Conservation (phyloP, 2,113 vertebrate genomes). For the Misgurnus mizolepis region DNA sequence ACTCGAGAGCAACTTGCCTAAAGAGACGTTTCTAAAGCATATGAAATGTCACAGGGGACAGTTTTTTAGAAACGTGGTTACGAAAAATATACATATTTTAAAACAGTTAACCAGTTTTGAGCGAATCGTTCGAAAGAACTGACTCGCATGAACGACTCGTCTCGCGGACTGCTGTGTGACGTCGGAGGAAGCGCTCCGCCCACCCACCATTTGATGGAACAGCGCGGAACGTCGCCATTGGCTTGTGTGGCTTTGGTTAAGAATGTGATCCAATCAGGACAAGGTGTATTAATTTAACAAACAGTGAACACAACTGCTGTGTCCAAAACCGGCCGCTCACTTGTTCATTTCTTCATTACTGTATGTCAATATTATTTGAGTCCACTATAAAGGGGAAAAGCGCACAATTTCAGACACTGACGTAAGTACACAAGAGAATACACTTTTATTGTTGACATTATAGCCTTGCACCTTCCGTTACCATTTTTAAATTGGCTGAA, state of each 20-base stretch:
- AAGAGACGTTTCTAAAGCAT: neutral
- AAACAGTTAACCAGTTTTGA: neutral
- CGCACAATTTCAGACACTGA: too few species aligned
- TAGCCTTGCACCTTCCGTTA: too few species aligned
- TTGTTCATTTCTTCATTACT: too few species aligned
- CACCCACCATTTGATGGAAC: neutral
- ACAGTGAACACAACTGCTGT: neutral
- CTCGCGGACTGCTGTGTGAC: slow-evolving; percentile 1
- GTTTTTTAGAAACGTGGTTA: neutral
- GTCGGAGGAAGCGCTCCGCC: neutral
- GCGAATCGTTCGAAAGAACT: neutral
- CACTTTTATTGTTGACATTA: too few species aligned
- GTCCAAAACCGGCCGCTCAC: too few species aligned
- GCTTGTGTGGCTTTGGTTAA: neutral
- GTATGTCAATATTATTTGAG: too few species aligned
- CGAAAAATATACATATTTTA: neutral
- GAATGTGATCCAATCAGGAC: neutral
- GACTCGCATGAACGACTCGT: neutral
- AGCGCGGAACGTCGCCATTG: neutral
- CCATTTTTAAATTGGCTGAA: too few species aligned
- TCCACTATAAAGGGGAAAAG: too few species aligned
- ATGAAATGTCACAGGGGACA: neutral
- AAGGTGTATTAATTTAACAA: neutral
- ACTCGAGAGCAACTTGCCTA: too few species aligned
- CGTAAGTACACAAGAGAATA: too few species aligned